phyloP scores from a whole-genome alignment of 2,113 vertebrate species.

The Oryzias melastigma region DNA sequence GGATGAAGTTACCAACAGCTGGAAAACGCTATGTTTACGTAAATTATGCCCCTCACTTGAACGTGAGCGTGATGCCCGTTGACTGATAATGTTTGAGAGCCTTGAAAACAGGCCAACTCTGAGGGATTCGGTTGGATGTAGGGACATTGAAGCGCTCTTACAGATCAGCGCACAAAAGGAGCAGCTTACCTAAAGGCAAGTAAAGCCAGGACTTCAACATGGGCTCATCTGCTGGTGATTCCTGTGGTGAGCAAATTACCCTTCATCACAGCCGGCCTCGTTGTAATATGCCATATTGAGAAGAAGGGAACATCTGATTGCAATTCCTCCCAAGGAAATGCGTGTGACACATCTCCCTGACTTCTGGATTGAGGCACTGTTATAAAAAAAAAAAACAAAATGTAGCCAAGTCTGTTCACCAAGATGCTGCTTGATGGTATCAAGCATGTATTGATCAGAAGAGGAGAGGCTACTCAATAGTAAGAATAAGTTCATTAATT shows the following conservation, averaged over 20 bases:
- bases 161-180: conserved; percentile 56
- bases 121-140: conserved; percentile 49
- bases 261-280: conserved; percentile 6
- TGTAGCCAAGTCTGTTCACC: too few species aligned
- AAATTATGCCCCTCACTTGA: conserved; percentile 54
- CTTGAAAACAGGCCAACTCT: conserved; percentile 44
- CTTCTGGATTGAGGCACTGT: too few species aligned
- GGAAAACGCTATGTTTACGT: conserved; percentile 56
- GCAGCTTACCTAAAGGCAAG: conserved; percentile 35
- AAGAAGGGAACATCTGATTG: neutral
- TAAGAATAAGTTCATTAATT: too few species aligned
- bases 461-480: too few species aligned
- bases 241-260: conserved; percentile 31
- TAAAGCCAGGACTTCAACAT: conserved; percentile 49
- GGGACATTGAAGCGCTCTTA: conserved; percentile 56
- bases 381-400: too few species aligned
- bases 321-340: neutral
- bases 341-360: too few species aligned
- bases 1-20: conserved; percentile 46
- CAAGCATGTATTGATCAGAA: too few species aligned
- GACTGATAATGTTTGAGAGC: conserved; percentile 52
- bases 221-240: conserved; percentile 45
- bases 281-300: neutral
- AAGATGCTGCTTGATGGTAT: too few species aligned
- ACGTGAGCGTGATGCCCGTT: conserved; percentile 39